Base-by-base conservation (phyloP, 2,888 invertebrate genomes). In the Eledona agricola region DNA sequence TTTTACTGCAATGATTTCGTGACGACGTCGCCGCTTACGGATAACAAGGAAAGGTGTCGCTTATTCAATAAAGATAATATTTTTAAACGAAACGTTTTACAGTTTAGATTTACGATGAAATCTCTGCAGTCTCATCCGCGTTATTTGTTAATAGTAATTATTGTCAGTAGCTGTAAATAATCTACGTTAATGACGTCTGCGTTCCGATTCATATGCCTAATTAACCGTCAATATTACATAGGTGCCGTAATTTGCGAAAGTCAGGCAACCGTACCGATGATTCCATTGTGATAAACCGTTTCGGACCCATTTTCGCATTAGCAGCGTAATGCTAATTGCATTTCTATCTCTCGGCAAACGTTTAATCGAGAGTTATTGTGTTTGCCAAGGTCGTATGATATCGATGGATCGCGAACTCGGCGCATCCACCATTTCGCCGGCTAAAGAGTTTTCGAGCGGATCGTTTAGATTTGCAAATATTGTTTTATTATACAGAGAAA, bases 381-480 rank as follows among this genome's bases (percentile, higher is more conserved):
- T n/a, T n/a, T n/a, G n/a, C n/a, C n/a, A n/a, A n/a, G n/a, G n/a
- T n/a, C n/a, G n/a, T n/a, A n/a, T n/a, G n/a, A n/a, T n/a, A n/a
- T n/a, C n/a, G n/a, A n/a, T n/a, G n/a, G 6, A 19, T 19, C 5
- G 4, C 4, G 4, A 19, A 19, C 32, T 40, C 40, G 49, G 49
- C 49, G 49, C 49, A 34, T 49, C 40, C 40, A 40, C 49, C 49
- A 40, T 38, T 49, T 37, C 29, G 11, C 2, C 3, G 2, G 22
- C 4, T 6, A 20, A 4, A 11, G 10, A 26, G 7, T 26, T 6
- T 26, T 9, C 5, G 4, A 4, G 26, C 9, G 5, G 6, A 19
- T 19, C 5, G n/a, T n/a, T n/a, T n/a, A n/a, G n/a, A n/a, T n/a
- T n/a, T n/a, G n/a, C n/a, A n/a, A n/a, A n/a, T n/a, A n/a, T n/a